These are phyloP conservation scores for Xanthorhoe designata DNA, from an alignment of 2,888 invertebrate species.

Conservation along the genomic window DNA sequence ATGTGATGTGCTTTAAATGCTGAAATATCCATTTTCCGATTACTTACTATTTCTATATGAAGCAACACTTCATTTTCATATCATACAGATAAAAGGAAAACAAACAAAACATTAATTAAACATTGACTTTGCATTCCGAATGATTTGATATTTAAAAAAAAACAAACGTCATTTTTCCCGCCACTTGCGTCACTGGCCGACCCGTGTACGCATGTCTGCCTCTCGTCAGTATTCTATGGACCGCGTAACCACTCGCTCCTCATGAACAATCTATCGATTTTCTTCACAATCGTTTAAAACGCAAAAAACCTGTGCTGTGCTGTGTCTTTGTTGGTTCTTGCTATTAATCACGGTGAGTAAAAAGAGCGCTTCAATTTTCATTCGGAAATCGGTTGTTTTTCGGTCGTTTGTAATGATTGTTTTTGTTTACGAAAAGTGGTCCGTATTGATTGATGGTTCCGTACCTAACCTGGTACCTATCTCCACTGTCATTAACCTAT, in stretches of 20 bases:
- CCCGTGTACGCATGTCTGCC: slow-evolving; percentile 71
- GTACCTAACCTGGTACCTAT: slow-evolving; percentile 57
- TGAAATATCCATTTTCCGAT: neutral
- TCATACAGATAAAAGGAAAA: neutral
- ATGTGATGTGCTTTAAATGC: no score
- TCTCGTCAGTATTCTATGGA: slow-evolving; percentile 74
- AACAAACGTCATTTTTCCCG: slow-evolving; percentile 77
- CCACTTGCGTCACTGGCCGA: slow-evolving; percentile 55
- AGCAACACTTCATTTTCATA: neutral
- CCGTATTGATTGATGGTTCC: slow-evolving; percentile 54
- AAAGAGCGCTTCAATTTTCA: slow-evolving; percentile 6
- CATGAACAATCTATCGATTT: slow-evolving; percentile 76
- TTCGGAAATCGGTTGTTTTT: slow-evolving; percentile 46
- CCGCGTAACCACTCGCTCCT: slow-evolving; percentile 41
- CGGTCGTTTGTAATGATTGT: slow-evolving; percentile 64
- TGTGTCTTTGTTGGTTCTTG: slow-evolving; percentile 33
- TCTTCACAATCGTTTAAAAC: slow-evolving; percentile 63
- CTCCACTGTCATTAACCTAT: slow-evolving; percentile 34
- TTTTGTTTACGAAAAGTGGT: slow-evolving; percentile 68
- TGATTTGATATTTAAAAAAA: slow-evolving; percentile 55
- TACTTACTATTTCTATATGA: neutral
- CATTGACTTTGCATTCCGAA: slow-evolving; percentile 4
- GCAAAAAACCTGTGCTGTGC: slow-evolving; percentile 64
- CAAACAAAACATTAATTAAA: slow-evolving; percentile 8
- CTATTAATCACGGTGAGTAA: slow-evolving; percentile 27